Evolutionary conservation across 2,797 vertebrate species (phyloP), one percentile per base, ranked within the genome.

Genomic region (Danio aesculapii): DNA sequence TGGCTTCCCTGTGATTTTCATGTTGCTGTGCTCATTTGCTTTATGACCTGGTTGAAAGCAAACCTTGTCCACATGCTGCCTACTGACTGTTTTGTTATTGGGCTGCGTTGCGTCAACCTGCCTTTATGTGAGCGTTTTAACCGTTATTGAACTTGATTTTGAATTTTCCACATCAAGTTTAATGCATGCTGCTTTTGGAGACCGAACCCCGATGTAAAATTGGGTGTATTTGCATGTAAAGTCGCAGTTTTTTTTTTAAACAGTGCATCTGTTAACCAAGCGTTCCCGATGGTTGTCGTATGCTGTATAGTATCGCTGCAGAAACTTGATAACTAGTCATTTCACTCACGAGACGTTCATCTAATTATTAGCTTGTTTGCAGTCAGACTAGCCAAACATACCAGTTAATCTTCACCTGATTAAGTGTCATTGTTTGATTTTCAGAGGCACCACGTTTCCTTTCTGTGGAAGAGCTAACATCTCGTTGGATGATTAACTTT

Each of bases 191-290:
- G 57, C 70, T 68, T 17, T 14, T 49, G 21, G 14, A 44, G 19
- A 44, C 53, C 2, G 14, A 73, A 9, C 52, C 10, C 8, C 8
- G 1, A 39, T 11, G 55, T 57, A 63, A 70, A 46, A 6, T 30
- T 41, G 53, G 30, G 41, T 19, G 8, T 63, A 19, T 49, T 62
- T 64, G 66, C 82, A 75, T 80, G 77, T 64, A n/a, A 64, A 57
- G n/a, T 11, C 14, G 8, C 11, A 41, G 30, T 61, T 14, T 9
- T 3, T 43, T 47, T 72, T 75, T 52, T 72, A 43, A 50, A 66
- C n/a, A 49, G 8, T 53, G 17, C 52, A 17, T 30, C 43, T 57
- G 43, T 41, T 66, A 14, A 78, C 21, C 43, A 64, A 63, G 43
- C 47, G n/a, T 71, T 74, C 43, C 49, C 44, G 43, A 17, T 11